phyloP scores from a whole-genome alignment of 2,888 invertebrate genomes.

The Endomychus coccineus region DNA sequence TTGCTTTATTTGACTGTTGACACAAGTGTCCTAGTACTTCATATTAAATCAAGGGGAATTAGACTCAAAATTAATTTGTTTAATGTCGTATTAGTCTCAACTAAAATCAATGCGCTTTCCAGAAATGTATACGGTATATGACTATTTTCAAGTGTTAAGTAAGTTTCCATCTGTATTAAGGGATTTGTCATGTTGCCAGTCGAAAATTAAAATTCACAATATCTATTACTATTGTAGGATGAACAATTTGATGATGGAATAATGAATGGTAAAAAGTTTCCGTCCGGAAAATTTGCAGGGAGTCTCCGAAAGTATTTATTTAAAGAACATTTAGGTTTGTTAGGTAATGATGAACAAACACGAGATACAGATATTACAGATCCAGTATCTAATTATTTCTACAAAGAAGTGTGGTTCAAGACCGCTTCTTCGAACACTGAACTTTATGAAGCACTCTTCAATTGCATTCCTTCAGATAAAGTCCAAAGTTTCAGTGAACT shows the following conservation, averaged over 20 bases:
- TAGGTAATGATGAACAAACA: constrained; percentile 43
- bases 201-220: too few species aligned
- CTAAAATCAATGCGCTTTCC: too few species aligned
- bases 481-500: constrained; percentile 72
- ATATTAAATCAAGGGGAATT: too few species aligned
- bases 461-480: constrained; percentile 79
- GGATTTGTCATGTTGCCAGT: too few species aligned
- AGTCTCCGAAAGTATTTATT: constrained; percentile 79
- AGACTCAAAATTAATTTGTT: too few species aligned
- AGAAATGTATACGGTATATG: too few species aligned
- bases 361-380: constrained; percentile 61
- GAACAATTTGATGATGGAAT: constrained; percentile 69
- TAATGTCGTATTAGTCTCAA: too few species aligned
- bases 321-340: constrained; percentile 81
- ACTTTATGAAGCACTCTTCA: constrained; percentile 86
- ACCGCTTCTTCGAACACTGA: constrained; percentile 78
- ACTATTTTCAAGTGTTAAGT: too few species aligned
- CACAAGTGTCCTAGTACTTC: too few species aligned
- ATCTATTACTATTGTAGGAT: constrained; percentile 52
- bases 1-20: too few species aligned
- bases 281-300: constrained; percentile 81
- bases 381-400: constrained; percentile 75
- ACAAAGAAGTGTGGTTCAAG: constrained; percentile 73
- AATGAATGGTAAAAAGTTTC: constrained; percentile 76
- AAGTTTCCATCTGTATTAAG: too few species aligned